phyloP scores from a whole-genome alignment of 2,888 invertebrate species.

The Drosophila ezoana region DNA sequence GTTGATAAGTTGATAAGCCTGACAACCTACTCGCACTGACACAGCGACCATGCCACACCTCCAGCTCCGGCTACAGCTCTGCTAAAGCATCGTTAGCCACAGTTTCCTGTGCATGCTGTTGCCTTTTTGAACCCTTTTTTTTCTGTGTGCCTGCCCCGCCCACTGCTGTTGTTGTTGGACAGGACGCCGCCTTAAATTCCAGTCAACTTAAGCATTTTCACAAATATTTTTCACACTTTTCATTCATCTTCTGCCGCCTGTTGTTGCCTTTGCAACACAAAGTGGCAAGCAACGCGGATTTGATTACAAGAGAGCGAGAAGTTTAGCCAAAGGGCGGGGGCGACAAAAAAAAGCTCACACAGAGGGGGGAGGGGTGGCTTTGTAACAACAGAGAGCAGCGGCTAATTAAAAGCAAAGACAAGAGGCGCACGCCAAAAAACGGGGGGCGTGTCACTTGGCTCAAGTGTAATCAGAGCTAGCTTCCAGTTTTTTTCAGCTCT shows the following conservation, averaged over 20 bases:
- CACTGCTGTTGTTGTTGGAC: slow-evolving; percentile 27
- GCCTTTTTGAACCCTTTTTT: slow-evolving; percentile 67
- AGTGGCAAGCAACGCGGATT: slow-evolving; percentile 71
- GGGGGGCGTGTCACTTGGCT: slow-evolving; percentile 46
- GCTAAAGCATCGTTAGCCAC: slow-evolving; percentile 70
- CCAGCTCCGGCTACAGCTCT: slow-evolving; percentile 13
- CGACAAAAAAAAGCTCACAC: neutral
- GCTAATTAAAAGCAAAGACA: slow-evolving; percentile 77
- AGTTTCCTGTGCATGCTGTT: slow-evolving; percentile 74
- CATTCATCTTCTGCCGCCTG: slow-evolving; percentile 32
- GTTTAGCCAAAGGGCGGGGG: slow-evolving; percentile 7
- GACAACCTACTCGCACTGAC: slow-evolving; percentile 46
- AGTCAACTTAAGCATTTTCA: slow-evolving; percentile 67
- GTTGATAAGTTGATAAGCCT: slow-evolving; percentile 62
- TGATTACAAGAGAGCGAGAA: slow-evolving; percentile 63
- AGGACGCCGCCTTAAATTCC: slow-evolving; percentile 32
- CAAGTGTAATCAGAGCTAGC: slow-evolving; percentile 68
- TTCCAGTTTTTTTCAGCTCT: slow-evolving; percentile 39
- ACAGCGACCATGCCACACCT: slow-evolving; percentile 27
- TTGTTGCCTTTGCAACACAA: slow-evolving; percentile 53
- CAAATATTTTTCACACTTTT: slow-evolving; percentile 73
- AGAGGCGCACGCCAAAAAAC: slow-evolving; percentile 6
- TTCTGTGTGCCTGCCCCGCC: neutral
- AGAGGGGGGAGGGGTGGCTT: neutral
- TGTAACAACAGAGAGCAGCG: slow-evolving; percentile 18